Evolutionary conservation across 2,888 invertebrate genomes (phyloP).

Genomic region (Dione vanillae): DNA sequence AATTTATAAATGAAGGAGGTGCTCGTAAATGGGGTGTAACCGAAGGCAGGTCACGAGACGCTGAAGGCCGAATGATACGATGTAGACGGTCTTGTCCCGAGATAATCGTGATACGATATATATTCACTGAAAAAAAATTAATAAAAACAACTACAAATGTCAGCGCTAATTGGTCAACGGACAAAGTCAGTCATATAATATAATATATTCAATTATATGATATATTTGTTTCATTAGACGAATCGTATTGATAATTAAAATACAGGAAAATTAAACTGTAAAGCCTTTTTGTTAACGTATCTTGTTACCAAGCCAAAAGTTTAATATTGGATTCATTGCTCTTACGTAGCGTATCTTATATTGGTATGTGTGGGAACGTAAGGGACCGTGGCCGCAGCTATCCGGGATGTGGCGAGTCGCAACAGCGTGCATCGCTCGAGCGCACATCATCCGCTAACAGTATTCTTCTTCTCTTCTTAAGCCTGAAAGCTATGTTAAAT

Average conservation of each 20-base stretch:
- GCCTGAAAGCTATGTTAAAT: neutral
- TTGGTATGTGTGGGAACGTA: slow-evolving; percentile 52
- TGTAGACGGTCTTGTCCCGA: slow-evolving; percentile 45
- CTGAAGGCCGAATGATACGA: slow-evolving; percentile 48
- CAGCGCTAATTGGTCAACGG: slow-evolving; percentile 30
- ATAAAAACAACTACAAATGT: slow-evolving; percentile 27
- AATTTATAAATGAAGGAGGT: slow-evolving; percentile 42
- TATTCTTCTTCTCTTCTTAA: slow-evolving; percentile 24
- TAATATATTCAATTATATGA: neutral
- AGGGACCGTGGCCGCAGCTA: slow-evolving; percentile 59
- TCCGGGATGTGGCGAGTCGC: slow-evolving; percentile 84
- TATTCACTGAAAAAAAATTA: slow-evolving; percentile 34
- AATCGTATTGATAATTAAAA: neutral
- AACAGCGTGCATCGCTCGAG: slow-evolving; percentile 67
- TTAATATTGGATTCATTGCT: slow-evolving; percentile 9
- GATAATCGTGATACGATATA: slow-evolving; percentile 31
- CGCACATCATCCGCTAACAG: slow-evolving; percentile 50
- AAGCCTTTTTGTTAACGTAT: slow-evolving; percentile 2
- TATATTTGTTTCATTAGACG: neutral
- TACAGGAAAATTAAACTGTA: slow-evolving; percentile 43
- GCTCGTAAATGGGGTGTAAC: slow-evolving; percentile 75
- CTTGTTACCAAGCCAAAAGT: slow-evolving; percentile 18
- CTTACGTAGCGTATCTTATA: slow-evolving; percentile 30
- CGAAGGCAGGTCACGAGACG: slow-evolving; percentile 69
- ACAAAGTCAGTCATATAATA: neutral